A percentile compares a stretch with the other conserved stretches of the same genome.
phyloP scores from a whole-genome alignment of 1,140 invertebrate genomes.

The Trypoxylus dichotomus region DNA sequence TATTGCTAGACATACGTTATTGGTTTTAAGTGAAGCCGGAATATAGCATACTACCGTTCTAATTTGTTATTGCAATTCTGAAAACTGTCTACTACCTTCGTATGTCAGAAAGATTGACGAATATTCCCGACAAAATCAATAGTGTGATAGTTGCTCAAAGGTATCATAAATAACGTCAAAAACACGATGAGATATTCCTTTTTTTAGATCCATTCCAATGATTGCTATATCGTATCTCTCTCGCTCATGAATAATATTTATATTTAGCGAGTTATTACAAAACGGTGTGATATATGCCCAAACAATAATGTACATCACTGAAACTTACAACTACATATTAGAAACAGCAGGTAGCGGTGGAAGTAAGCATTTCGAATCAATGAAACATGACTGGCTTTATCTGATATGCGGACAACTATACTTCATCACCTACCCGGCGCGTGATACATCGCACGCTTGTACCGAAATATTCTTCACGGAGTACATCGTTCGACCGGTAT shows the following conservation, averaged over 20 bases:
- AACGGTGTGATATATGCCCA: conserved; percentile 19
- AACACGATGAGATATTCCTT: not conserved
- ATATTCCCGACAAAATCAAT: too few species aligned
- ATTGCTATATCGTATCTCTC: not conserved
- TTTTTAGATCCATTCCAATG: not conserved
- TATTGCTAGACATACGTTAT: too few species aligned
- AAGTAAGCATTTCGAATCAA: conserved; percentile 39
- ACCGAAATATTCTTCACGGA: conserved; percentile 33
- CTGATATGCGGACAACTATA: conserved; percentile 39
- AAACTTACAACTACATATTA: conserved; percentile 37
- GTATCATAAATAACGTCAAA: too few species aligned
- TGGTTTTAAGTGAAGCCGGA: too few species aligned
- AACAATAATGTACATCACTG: conserved; percentile 23
- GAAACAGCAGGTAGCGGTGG: conserved; percentile 37
- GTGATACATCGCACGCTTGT: conserved; percentile 32
- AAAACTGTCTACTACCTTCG: too few species aligned
- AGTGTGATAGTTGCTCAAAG: too few species aligned
- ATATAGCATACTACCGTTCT: too few species aligned
- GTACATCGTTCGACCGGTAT: not conserved
- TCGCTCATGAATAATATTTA: conserved; percentile 17
- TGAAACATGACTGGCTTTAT: conserved; percentile 39
- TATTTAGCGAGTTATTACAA: conserved; percentile 25
- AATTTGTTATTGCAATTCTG: too few species aligned
- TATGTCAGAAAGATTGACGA: too few species aligned
- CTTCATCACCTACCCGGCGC: conserved; percentile 37